Evolutionary conservation across 1,140 invertebrate species (phyloP), one percentile per base, ranked within the genome.

Genomic region (Himalopsyche phryganea): DNA sequence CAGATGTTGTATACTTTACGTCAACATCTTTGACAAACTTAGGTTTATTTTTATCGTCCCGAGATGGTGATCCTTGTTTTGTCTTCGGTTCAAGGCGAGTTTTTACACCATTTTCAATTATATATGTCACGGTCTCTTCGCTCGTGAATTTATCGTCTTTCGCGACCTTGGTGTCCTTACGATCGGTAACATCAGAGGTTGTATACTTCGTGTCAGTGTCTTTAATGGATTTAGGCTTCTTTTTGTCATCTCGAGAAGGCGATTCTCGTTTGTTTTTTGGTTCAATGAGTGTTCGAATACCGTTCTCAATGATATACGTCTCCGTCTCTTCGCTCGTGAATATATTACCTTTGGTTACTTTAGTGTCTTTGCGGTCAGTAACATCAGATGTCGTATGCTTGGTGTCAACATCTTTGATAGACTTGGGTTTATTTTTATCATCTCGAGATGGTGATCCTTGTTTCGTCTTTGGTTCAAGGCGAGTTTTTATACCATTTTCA

Each of bases 91-190:
- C 46, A 7, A 50, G 9, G 17, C 33, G 19, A 11, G 48, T 58
- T 57, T 23, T 57, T 5, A 57, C 42, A 14, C 54, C 54, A 15
- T 57, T 49, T 35, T 57, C 54, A 42, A 57, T 36, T 28, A 62
- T 50, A 36, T 58, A 62, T 41, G 10, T 48, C 1, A 44, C 41
- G 36, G 46, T 40, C 1, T 58, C 51, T 36, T 58, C 51, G 13
- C 46, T 40, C 20, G 19, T 7, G 6, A 19, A 2, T 10, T 44
- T 18, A 7, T 50, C 49, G 11, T 36, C 18, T 18, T 14, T 14
- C 4, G 14, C 13, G 17, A 19, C 4, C 20, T 20, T 46, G 7
- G 7, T 46, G 20, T 15, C 5, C 20, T 46, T 46, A 4, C 20
- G 9, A 7, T 20, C 7, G 14, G 17, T 1, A 47, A 35, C 47